phyloP scores from a whole-genome alignment of 2,113 vertebrate species.

The Corythaixoides concolor region DNA sequence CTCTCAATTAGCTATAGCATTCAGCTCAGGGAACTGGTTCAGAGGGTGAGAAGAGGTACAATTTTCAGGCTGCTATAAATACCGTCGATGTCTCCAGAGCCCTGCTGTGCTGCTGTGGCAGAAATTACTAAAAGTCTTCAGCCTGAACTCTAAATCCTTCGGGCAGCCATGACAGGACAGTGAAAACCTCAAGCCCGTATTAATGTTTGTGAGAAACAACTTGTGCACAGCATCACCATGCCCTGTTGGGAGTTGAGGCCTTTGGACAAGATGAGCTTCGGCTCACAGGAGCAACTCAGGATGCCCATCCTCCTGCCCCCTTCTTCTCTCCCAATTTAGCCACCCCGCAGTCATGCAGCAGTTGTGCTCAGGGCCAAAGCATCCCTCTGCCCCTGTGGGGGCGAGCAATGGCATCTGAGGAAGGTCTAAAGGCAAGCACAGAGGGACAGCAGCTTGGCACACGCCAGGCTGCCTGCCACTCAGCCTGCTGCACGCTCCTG shows the following conservation, averaged over 20 bases:
- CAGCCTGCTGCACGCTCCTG: rapidly evolving
- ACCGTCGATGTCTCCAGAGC: not conserved
- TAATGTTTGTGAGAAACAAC: not conserved
- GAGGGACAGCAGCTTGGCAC: not conserved
- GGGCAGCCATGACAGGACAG: not conserved
- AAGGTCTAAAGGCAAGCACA: not conserved
- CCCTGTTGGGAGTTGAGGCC: not conserved
- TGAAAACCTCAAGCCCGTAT: not conserved
- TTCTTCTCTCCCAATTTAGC: not conserved
- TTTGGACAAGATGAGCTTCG: not conserved
- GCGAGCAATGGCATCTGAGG: not conserved
- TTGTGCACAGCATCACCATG: rapidly evolving
- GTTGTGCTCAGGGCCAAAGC: not conserved
- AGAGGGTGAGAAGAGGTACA: slow-evolving; percentile 25
- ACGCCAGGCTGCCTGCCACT: too few relatives aligned
- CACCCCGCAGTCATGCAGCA: not conserved
- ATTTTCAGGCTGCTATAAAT: slow-evolving; percentile 57
- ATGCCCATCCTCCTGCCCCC: not conserved
- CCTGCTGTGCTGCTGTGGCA: slow-evolving; percentile 20
- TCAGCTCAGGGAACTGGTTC: slow-evolving; percentile 29
- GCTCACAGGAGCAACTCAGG: rapidly evolving
- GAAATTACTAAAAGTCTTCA: slow-evolving; percentile 21
- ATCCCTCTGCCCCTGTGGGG: not conserved
- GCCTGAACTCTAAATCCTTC: not conserved
- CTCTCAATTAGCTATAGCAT: slow-evolving; percentile 46